Evolutionary conservation across 1,140 invertebrate genomes (phyloP).

Genomic region (Drosophila pruinosa): DNA sequence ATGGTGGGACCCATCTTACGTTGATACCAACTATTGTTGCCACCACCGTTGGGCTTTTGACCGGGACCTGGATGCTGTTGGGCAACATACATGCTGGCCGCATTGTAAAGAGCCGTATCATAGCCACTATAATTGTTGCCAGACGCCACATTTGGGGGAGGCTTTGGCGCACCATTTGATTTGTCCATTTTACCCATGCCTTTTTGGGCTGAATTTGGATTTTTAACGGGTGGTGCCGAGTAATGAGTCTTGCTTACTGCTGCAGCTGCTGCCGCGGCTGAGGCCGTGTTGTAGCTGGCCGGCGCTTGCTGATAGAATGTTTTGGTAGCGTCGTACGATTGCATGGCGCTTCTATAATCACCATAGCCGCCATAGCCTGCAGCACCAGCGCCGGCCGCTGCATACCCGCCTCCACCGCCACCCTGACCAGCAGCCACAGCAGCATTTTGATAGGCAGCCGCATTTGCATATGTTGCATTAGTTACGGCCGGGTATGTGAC

Average conservation of each 20-base stretch:
- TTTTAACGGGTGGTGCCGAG: slow-evolving; percentile 84
- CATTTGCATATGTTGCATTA: slow-evolving; percentile 80
- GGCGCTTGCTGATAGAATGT: slow-evolving; percentile 88
- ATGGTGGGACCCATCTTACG: slow-evolving; percentile 83
- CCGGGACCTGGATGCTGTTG: slow-evolving; percentile 86
- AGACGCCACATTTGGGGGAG: slow-evolving; percentile 84
- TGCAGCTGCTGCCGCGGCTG: slow-evolving; percentile 83
- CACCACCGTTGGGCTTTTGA: slow-evolving; percentile 61
- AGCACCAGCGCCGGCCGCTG: slow-evolving; percentile 82
- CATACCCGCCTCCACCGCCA: slow-evolving; percentile 76
- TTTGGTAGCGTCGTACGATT: slow-evolving; percentile 87
- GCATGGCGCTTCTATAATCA: slow-evolving; percentile 86
- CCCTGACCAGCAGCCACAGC: slow-evolving; percentile 77
- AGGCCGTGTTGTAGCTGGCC: slow-evolving; percentile 83
- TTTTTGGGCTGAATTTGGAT: slow-evolving; percentile 64
- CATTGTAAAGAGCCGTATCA: slow-evolving; percentile 96
- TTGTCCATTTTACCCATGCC: slow-evolving; percentile 71
- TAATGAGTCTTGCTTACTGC: slow-evolving; percentile 83
- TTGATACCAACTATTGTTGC: slow-evolving; percentile 56
- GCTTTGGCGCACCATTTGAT: slow-evolving; percentile 61
- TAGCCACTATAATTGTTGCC: slow-evolving; percentile 90
- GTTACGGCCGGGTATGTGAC: slow-evolving; percentile 78
- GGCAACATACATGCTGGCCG: slow-evolving; percentile 95
- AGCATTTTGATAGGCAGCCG: slow-evolving; percentile 73
- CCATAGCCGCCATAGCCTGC: slow-evolving; percentile 87